These are phyloP conservation scores for Ornithorhynchus anatinus DNA, from an alignment of 2,113 vertebrate genomes.

Conservation along the genomic window DNA sequence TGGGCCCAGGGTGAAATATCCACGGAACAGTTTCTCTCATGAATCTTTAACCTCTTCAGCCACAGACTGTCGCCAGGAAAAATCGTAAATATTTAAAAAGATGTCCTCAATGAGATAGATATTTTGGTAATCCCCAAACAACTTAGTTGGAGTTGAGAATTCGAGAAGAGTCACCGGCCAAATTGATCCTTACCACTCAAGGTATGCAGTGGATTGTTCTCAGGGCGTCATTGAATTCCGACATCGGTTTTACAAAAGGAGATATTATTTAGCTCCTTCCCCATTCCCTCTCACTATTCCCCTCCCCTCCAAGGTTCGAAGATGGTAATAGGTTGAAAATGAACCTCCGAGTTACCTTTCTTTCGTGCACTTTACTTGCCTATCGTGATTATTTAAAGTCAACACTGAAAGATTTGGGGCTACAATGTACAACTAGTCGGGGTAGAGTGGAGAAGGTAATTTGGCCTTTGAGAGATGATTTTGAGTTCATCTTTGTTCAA, in stretches of 20 bases:
- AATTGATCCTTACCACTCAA: neutral
- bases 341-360: neutral
- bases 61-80: accelerated
- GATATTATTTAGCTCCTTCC: neutral
- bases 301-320: neutral
- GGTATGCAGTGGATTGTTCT: neutral
- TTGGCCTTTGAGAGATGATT: neutral
- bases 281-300: neutral
- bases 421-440: neutral
- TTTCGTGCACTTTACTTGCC: neutral
- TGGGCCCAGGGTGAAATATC: accelerated
- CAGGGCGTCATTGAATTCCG: accelerated
- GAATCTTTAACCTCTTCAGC: no score
- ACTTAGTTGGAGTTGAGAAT: accelerated
- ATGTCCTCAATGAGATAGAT: accelerated
- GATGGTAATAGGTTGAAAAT: constrained; percentile 2
- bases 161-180: neutral
- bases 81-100: accelerated
- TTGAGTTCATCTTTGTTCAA: constrained; percentile 34
- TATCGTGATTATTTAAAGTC: accelerated
- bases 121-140: neutral
- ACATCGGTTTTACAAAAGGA: neutral
- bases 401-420: accelerated
- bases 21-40: no score
- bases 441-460: neutral